Percentiles rank a stretch among this genome's conserved stretches.
Evolutionary conservation across 1,140 invertebrate genomes (phyloP).

Genomic region (Drosophila persimilis): DNA sequence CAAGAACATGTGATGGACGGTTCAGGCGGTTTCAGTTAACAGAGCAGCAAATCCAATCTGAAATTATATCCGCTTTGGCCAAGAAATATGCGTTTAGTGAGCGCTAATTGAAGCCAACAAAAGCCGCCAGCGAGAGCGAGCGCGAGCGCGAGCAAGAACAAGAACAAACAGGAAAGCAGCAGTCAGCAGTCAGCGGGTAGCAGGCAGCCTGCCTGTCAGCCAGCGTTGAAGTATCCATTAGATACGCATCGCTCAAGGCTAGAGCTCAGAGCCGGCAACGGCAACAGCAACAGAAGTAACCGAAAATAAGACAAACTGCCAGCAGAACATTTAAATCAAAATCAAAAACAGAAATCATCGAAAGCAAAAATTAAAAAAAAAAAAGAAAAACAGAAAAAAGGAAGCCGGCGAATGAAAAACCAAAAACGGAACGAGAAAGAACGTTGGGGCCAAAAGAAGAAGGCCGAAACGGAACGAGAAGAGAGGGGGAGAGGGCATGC

Average conservation of each 20-base stretch:
- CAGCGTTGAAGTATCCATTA: conserved; percentile 75
- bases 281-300: conserved; percentile 38
- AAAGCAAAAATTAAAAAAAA: conserved; percentile 21
- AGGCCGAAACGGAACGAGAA: conserved; percentile 38
- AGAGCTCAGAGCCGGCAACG: conserved; percentile 38
- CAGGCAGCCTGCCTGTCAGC: conserved; percentile 30
- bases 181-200: neutral
- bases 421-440: conserved; percentile 42
- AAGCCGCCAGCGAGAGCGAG: conserved; percentile 36
- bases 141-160: conserved; percentile 10
- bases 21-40: conserved; percentile 2
- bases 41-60: conserved; percentile 42
- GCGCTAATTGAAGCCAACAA: conserved; percentile 60
- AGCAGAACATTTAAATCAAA: conserved; percentile 72
- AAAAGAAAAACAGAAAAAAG: conserved; percentile 46
- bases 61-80: conserved; percentile 44
- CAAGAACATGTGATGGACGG: neutral
- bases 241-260: conserved; percentile 69
- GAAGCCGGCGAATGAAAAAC: conserved; percentile 59
- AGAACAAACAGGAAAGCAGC: conserved; percentile 47
- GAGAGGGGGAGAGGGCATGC: conserved; percentile 65
- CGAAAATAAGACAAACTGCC: conserved; percentile 38
- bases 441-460: conserved; percentile 48
- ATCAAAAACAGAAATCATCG: conserved; percentile 46
- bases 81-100: conserved; percentile 52